A percentile compares a stretch with the other conserved stretches of the same genome.
phyloP scores from a whole-genome alignment of 2,888 invertebrate species.

The Augochlorella aurata region DNA sequence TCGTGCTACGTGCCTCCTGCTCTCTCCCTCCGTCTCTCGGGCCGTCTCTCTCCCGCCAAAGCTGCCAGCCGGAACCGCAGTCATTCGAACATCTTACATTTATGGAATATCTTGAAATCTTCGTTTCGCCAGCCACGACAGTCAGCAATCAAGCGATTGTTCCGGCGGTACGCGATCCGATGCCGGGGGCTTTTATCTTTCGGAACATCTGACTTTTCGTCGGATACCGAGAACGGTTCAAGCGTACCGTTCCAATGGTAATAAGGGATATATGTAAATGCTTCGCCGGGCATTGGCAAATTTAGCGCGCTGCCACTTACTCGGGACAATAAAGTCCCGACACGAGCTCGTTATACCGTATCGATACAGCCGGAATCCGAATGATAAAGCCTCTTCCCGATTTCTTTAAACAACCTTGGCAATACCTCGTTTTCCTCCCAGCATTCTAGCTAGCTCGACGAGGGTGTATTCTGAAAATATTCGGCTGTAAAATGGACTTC shows the following conservation, averaged over 20 bases:
- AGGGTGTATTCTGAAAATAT: too few relatives aligned
- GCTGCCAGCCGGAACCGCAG: conserved; percentile 55
- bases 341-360: background rate
- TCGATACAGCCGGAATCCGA: background rate
- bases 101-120: conserved; percentile 80
- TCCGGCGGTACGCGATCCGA: conserved; percentile 53
- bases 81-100: conserved; percentile 75
- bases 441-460: too few relatives aligned
- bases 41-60: background rate
- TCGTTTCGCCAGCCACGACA: conserved; percentile 61
- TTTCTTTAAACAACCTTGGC: background rate
- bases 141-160: conserved; percentile 74
- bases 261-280: conserved; percentile 41
- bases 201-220: conserved; percentile 53
- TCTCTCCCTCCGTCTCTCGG: background rate
- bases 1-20: conserved; percentile 65
- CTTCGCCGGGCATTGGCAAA: conserved; percentile 36
- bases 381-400: background rate
- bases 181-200: conserved; percentile 56
- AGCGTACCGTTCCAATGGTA: conserved; percentile 36
- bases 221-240: conserved; percentile 20
- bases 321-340: conserved; percentile 1
- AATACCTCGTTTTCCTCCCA: background rate
- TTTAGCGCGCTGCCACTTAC: conserved; percentile 21
- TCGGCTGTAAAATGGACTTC: too few relatives aligned